Base-by-base conservation (phyloP, 2,797 vertebrate species). In the Leuciscus waleckii region DNA sequence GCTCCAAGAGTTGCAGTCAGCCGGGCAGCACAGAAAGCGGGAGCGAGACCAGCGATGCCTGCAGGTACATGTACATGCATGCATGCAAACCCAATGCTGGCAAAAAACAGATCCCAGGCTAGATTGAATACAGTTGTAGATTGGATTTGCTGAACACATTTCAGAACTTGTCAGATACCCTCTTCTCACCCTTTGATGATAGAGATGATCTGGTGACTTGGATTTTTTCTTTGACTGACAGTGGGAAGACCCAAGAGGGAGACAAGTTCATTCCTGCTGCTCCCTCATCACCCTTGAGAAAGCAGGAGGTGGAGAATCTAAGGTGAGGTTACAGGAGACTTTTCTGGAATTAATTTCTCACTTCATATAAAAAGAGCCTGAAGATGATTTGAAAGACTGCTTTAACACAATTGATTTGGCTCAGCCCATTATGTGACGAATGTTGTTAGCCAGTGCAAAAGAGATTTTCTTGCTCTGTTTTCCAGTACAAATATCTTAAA, bases 241-340 rank as follows among this genome's bases (percentile, higher is more conserved):
- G 97, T 95, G 97, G 94, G 89, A 99, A 99, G 94, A 97, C 94
- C 90, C 98, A 97, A 7, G 98, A 99, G 82, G 96, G 96, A 74
- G 98, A 99, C 91, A 99, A 98, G 93, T 98, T 97, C 90, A 94
- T 98, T 90, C 96, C 97, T 86, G 97, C 98, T 80, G 96, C 97
- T 46, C 98, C 98, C 7, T 99, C 98, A 46, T 98, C 98, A 0
- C 98, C 98, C 56, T 92, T 99, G 88, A 96, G 96, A 91, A 99
- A 98, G 90, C 97, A 98, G 90, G 98, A 99, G 90, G 93, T 99
- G 63, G 98, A 99, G 94, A 99, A 99, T 90, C 96, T 99, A 91
- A 97, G 98, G 98, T 97, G 93, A 94, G 86, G 73, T 79, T 21
- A 81, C 2, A 70, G 56, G 46, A 46, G 46, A 32, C 37, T 32